Conservation (phyloP, 2,113 vertebrate genomes). For the Zosterops borbonicus region DNA sequence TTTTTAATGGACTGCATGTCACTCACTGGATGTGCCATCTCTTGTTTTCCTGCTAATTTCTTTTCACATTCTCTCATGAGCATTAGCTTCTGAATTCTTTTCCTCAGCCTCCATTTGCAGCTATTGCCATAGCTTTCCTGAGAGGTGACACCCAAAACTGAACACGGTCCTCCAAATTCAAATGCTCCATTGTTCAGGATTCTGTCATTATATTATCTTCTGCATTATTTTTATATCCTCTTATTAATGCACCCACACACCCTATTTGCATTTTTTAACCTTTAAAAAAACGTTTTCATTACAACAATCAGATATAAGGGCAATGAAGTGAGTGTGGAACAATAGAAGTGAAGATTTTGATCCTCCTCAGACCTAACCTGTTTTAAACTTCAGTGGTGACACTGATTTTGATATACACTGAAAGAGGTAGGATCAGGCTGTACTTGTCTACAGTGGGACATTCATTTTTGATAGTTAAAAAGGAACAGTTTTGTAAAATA, state of each 20-base stretch:
- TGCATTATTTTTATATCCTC: constrained; percentile 72
- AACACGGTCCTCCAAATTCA: constrained; percentile 21
- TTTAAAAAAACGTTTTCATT: constrained; percentile 46
- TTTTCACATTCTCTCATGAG: not conserved
- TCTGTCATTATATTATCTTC: constrained; percentile 60
- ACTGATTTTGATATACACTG: constrained; percentile 4
- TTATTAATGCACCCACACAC: constrained; percentile 72
- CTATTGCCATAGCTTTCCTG: not conserved
- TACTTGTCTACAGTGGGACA: not conserved
- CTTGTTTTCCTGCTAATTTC: not conserved
- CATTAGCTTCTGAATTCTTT: not conserved
- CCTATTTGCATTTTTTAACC: constrained; percentile 72
- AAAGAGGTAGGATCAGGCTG: not conserved
- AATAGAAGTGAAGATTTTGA: constrained; percentile 33
- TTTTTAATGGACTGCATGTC: not conserved
- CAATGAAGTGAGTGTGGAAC: constrained; percentile 35
- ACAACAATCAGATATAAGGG: constrained; percentile 43
- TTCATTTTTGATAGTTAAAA: not conserved
- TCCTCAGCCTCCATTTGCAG: not conserved
- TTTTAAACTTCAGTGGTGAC: not conserved
- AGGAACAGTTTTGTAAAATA: not conserved
- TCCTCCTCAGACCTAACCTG: not conserved
- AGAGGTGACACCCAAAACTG: constrained; percentile 1
- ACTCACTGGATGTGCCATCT: not conserved
- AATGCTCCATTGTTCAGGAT: constrained; percentile 63